Evolutionary conservation across 2,113 vertebrate species (phyloP), one percentile per base, ranked within the genome.

Genomic region (Quiscalus mexicanus): DNA sequence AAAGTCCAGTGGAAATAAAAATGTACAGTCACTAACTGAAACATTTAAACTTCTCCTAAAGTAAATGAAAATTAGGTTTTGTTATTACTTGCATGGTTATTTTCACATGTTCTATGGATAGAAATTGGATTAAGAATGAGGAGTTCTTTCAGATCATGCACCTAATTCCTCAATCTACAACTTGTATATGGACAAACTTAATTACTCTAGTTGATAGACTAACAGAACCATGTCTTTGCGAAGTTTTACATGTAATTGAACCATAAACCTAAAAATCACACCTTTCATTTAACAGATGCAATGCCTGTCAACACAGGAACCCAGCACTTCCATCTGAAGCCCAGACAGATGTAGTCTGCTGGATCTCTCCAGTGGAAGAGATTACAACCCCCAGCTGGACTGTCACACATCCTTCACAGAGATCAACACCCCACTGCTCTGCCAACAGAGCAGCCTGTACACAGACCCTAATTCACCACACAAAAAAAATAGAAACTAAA

Each of bases 351-450:
- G 64, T 6, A 70, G 23, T 50, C 56, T 84, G 45, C 89, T 87
- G 84, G 55, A 84, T 74, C 27, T 50, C 69, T 39, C 42, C 60
- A 89, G 55, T 1, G 0, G 52, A 89, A 89, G 56, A 84, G 47
- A 96, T 91, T 84, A 91, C 42, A 94, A 17, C 4, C 6, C 33
- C 47, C 92, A 95, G 90, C 64, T 95, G 95, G 82, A 45, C 82
- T 73, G 82, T 73, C 82, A 90, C 58, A 85, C 28, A 76, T 45
- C 49, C 2, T 0, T 65, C 69, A 75, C 25, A 70, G 44, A 85
- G 62, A 82, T 41, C 62, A 84, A 33, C 87, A 71, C 13, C 9
- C 20, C 81, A 21, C 52, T 41, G 44, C 45, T 79, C 90, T 82
- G 81, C 77, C 90, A 91, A 71, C 56, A 89, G 11, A 89, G 27